Evolutionary conservation across 2,113 vertebrate genomes (phyloP).

Genomic region (Hypomesus transpacificus): DNA sequence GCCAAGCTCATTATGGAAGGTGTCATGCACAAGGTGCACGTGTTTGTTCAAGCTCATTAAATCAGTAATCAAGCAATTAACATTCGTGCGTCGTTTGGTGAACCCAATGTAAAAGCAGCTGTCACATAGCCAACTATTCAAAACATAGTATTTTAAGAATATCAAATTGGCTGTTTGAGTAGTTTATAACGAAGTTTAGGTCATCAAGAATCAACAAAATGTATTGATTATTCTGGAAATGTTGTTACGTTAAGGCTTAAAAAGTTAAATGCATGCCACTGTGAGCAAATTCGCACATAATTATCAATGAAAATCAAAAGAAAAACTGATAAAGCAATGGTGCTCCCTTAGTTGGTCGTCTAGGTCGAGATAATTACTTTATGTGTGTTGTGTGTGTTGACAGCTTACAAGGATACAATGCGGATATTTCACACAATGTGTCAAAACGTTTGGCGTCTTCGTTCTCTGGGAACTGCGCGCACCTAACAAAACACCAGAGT

Average conservation of each 20-base stretch:
- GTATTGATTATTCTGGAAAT: too few species aligned
- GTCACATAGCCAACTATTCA: background rate
- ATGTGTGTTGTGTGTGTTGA: constrained; percentile 45
- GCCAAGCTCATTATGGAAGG: constrained; percentile 63
- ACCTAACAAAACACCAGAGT: constrained; percentile 90
- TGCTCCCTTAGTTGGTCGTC: background rate
- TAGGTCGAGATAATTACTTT: constrained; percentile 39
- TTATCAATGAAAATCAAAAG: background rate
- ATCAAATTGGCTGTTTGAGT: too few species aligned
- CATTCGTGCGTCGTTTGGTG: constrained; percentile 58
- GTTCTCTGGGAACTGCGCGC: constrained; percentile 73
- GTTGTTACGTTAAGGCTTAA: too few species aligned
- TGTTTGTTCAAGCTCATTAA: constrained; percentile 67
- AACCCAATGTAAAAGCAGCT: constrained; percentile 12
- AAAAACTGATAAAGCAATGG: background rate
- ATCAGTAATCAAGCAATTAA: constrained; percentile 72
- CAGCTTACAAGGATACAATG: constrained; percentile 68
- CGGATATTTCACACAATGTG: constrained; percentile 77
- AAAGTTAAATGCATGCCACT: too few species aligned
- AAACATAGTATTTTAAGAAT: background rate
- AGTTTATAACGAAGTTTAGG: too few species aligned
- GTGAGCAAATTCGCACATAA: background rate
- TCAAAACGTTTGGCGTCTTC: constrained; percentile 77
- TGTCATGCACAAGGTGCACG: constrained; percentile 43
- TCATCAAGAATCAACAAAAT: too few species aligned